Evolutionary conservation across 2,797 vertebrate species (phyloP).

Genomic region (Pogonophryne albipinna): DNA sequence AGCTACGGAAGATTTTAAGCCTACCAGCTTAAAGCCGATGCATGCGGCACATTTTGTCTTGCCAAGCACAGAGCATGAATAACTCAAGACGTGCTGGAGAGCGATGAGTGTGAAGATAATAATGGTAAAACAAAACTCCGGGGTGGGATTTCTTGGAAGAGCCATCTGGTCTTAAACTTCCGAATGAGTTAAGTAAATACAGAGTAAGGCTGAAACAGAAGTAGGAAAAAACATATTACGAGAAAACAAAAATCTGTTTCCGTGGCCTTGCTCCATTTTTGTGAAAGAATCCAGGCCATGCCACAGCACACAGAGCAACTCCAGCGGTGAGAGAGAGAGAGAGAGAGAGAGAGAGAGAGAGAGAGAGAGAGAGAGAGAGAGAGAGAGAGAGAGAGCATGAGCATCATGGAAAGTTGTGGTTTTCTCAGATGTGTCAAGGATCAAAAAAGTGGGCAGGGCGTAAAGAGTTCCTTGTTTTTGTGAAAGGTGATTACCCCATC

Average conservation of each 20-base stretch:
- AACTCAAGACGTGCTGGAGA: conserved; percentile 42
- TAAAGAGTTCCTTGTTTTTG: conserved; percentile 63
- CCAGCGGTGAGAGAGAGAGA: conserved; percentile 27
- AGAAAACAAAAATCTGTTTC: conserved; percentile 13
- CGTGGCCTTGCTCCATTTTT: conserved; percentile 49
- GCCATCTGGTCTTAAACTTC: conserved; percentile 34
- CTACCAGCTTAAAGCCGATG: conserved; percentile 13
- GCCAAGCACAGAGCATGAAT: conserved; percentile 52
- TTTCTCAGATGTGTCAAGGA: conserved; percentile 63
- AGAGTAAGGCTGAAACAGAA: conserved; percentile 20
- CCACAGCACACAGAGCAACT: conserved; percentile 41
- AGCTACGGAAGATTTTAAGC: conserved; percentile 29
- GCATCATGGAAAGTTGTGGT: conserved; percentile 79
- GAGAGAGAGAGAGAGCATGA: conserved; percentile 19
- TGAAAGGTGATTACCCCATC: conserved; percentile 52
- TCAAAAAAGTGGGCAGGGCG: conserved; percentile 49
- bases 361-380: conserved; percentile 5
- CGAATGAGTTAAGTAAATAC: conserved; percentile 42
- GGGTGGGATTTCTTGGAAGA: neutral
- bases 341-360: conserved; percentile 16
- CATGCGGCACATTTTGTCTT: conserved; percentile 31
- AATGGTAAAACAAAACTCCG: conserved; percentile 16
- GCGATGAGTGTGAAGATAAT: conserved; percentile 30
- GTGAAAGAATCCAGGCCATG: conserved; percentile 50
- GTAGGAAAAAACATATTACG: conserved; percentile 21